Base-by-base conservation (phyloP, 2,113 vertebrate genomes). In the Chloropsis cyanopogon region DNA sequence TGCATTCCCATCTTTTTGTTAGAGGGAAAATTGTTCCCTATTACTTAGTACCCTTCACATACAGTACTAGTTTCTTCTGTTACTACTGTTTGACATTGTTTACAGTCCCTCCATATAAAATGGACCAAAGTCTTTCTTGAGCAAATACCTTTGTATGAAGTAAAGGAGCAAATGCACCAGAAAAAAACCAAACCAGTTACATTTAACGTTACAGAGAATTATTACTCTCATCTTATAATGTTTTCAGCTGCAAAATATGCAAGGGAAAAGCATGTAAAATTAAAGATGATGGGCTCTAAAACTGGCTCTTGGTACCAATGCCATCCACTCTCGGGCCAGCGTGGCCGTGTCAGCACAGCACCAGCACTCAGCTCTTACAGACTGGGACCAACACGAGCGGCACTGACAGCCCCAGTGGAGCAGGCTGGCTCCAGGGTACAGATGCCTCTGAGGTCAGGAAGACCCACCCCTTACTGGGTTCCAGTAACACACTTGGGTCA, bases 401-500 rank as follows among this genome's bases (percentile, higher is more conserved):
- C 6, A 3, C 10, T 1, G 33, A 50, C 59, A 68, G 35, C 10
- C 33, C 63, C 49, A 16, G 23, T 12, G 57, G 35, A 50, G 52
- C 54, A 60, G 86, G 60, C 37, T 42, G 57, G 28, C 75, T 72
- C 33, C 31, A 35, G 41, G 42, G 59, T 3, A 39, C 42, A n/a
- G 20, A 12, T 1, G 26, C 18, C 39, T 37, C 26, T 2, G 26
- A 59, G 21, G 23, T 28, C 60, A 79, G 20, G 12, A 9, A 41
- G 31, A 31, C 6, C 7, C 0, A 14, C 4, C 3, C 15, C 0
- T 9, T 12, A 10, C 35, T n/a, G 41, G 31, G 31, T 2, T 28
- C 56, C 47, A 14, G 1, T 4, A 26, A 15, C 66, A 76, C 29
- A 15, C 10, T 12, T 4, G 22, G n/a, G 19, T n/a, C 56, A 35